A percentile compares a stretch with the other conserved stretches of the same genome.
Conservation (phyloP, 2,797 vertebrate genomes). For the Pipistrellus nathusii region DNA sequence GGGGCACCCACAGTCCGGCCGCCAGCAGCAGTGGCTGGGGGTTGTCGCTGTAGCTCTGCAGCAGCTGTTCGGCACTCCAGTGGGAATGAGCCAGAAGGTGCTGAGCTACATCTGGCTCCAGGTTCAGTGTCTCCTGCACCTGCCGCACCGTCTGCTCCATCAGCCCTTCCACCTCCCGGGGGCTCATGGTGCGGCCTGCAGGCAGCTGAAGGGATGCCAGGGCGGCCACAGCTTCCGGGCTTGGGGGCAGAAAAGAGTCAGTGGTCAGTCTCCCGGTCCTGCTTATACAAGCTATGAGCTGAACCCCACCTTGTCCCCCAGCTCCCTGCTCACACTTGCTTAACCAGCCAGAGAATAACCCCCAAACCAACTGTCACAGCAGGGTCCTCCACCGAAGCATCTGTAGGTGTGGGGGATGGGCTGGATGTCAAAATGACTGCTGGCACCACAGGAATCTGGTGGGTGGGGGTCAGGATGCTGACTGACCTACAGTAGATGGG, state of each 20-base stretch:
- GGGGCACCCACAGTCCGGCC: constrained; percentile 91
- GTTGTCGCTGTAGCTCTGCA: constrained; percentile 94
- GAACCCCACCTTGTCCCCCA: neutral
- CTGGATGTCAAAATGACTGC: neutral
- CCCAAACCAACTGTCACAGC: neutral
- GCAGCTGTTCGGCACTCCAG: constrained; percentile 95
- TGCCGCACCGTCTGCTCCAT: constrained; percentile 94
- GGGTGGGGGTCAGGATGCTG: neutral
- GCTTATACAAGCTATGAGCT: constrained; percentile 72
- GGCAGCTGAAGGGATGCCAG: constrained; percentile 93
- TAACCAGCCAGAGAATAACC: neutral
- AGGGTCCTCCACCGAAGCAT: neutral
- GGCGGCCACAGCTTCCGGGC: constrained; percentile 88
- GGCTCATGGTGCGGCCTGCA: constrained; percentile 95
- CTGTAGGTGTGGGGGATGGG: neutral
- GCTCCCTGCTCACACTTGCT: neutral
- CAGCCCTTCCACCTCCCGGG: constrained; percentile 93
- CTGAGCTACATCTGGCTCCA: constrained; percentile 91
- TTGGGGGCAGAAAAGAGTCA: constrained; percentile 61
- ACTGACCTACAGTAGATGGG: neutral
- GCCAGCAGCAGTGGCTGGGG: constrained; percentile 90
- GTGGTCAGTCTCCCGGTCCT: constrained; percentile 35
- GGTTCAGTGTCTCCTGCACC: constrained; percentile 93
- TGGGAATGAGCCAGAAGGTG: constrained; percentile 94
- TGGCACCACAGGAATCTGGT: neutral